Evolutionary conservation across 2,113 vertebrate genomes (phyloP).

Genomic region (Vulpes vulpes): DNA sequence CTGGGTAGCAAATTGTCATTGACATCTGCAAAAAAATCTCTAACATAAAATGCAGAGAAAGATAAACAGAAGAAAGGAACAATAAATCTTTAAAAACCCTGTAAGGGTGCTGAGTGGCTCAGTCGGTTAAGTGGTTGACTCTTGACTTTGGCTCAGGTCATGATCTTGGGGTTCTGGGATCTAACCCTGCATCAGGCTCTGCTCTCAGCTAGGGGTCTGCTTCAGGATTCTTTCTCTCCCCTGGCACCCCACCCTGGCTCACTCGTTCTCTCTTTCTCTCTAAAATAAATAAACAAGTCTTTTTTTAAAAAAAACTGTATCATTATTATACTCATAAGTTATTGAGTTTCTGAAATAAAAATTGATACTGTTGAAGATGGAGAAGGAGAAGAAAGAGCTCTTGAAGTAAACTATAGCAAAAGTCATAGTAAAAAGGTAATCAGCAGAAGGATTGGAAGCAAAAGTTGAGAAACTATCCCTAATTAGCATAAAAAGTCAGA

Average conservation of each 20-base stretch:
- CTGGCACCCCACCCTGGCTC: no score
- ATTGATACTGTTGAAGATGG: background rate
- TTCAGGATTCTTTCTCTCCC: background rate
- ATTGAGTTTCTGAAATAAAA: background rate
- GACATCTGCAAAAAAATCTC: slow-evolving; percentile 4
- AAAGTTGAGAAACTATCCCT: slow-evolving; percentile 8
- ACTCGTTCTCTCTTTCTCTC: background rate
- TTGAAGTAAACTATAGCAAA: background rate
- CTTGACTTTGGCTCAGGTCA: background rate
- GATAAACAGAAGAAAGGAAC: background rate
- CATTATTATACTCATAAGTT: background rate
- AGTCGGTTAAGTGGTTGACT: background rate
- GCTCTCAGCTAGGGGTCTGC: background rate
- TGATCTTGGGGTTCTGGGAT: background rate
- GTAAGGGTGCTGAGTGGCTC: background rate
- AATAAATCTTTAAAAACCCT: background rate
- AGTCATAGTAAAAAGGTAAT: background rate
- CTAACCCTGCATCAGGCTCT: background rate
- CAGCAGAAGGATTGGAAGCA: background rate
- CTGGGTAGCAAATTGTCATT: background rate
- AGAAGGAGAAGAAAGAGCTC: background rate
- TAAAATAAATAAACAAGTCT: background rate
- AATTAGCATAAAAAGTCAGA: background rate
- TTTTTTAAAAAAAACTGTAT: background rate
- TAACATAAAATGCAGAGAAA: background rate